Percentiles rank a stretch among this genome's conserved stretches.
phyloP scores from a whole-genome alignment of 2,113 vertebrate species.

The Cercocebus atys region DNA sequence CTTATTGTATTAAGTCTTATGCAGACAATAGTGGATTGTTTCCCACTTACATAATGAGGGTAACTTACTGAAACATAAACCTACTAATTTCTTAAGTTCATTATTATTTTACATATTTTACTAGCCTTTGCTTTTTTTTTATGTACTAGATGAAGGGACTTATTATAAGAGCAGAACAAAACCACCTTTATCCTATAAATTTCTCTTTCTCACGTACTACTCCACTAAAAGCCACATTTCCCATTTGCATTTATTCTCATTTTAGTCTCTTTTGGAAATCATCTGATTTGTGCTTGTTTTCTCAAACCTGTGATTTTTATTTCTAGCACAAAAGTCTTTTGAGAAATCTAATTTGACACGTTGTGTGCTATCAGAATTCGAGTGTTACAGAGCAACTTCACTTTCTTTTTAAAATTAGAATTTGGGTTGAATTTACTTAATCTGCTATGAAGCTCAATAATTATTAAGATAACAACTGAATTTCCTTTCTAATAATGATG shows the following conservation, averaged over 20 bases:
- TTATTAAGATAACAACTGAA: conserved; percentile 34
- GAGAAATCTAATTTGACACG: conserved; percentile 34
- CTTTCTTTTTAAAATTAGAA: conserved; percentile 64
- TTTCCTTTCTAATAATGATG: conserved; percentile 68
- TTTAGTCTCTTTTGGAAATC: conserved; percentile 38
- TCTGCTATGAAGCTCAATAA: neutral
- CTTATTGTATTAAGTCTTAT: neutral
- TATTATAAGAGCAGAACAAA: neutral
- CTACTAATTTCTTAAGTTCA: neutral
- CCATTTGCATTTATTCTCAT: neutral
- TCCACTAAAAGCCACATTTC: neutral
- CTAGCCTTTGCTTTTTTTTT: conserved; percentile 35
- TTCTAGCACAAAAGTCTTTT: conserved; percentile 48
- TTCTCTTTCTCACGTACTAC: neutral
- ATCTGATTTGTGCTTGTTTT: conserved; percentile 28
- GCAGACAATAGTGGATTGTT: neutral
- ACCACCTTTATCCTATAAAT: neutral
- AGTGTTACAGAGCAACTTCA: conserved; percentile 40
- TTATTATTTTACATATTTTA: neutral
- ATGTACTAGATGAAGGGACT: neutral
- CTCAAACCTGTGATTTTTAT: neutral
- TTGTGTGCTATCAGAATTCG: conserved; percentile 52
- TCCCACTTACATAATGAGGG: neutral
- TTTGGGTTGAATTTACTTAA: conserved; percentile 42
- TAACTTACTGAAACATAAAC: neutral